phyloP scores from a whole-genome alignment of 2,888 invertebrate species.

The Unio pictorum region DNA sequence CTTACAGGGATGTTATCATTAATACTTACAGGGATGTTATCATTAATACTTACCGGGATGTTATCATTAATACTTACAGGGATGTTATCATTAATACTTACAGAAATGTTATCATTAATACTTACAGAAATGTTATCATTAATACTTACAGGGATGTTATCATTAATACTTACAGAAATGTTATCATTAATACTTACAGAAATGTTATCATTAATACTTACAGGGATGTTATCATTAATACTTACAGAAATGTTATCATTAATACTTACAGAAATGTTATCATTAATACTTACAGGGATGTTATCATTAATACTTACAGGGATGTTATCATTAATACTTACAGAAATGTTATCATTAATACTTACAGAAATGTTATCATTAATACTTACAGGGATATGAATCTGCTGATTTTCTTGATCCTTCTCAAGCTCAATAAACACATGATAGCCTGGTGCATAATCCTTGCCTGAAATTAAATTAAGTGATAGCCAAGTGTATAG shows the following conservation, averaged over 20 bases:
- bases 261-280: constrained; percentile 27
- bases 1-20: too few relatives aligned
- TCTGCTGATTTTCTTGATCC: constrained; percentile 10
- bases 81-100: background rate
- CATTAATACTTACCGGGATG: constrained; percentile 8
- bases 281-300: constrained; percentile 26
- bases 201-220: constrained; percentile 19
- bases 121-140: constrained; percentile 19
- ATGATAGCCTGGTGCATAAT: constrained; percentile 58
- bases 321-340: background rate
- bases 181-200: constrained; percentile 23
- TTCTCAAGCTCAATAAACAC: constrained; percentile 57
- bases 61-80: constrained; percentile 24
- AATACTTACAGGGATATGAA: constrained; percentile 27
- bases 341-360: background rate
- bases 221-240: constrained; percentile 9
- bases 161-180: constrained; percentile 27
- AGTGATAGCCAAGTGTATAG: background rate
- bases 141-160: constrained; percentile 26
- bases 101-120: background rate
- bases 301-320: constrained; percentile 24
- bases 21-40: constrained; percentile 27
- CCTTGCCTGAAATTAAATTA: background rate
- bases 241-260: too few relatives aligned
- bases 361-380: constrained; percentile 24